Percentiles rank a stretch among this genome's conserved stretches.
Conservation (phyloP, 2,888 invertebrate species). For the Apodemia hepburni region DNA sequence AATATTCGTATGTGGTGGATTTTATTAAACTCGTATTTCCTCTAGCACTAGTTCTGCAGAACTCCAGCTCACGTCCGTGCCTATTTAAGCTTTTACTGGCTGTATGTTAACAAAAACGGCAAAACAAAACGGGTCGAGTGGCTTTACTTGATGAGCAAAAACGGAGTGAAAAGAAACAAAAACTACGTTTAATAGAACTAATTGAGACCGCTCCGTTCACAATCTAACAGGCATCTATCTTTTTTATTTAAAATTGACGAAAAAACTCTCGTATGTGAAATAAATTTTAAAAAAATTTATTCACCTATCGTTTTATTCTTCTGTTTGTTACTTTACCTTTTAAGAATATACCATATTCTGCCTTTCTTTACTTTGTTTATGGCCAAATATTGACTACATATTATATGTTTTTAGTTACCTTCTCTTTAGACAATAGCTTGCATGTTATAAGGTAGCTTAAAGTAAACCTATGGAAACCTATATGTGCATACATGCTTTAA, state of each 20-base stretch:
- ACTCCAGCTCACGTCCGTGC: background rate
- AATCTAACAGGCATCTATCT: constrained; percentile 15
- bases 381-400: too few species aligned
- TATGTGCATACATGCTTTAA: too few species aligned
- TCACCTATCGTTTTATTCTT: too few species aligned
- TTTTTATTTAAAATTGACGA: background rate
- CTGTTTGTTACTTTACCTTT: too few species aligned
- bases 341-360: too few species aligned
- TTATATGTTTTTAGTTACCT: too few species aligned
- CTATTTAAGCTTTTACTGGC: constrained; percentile 5
- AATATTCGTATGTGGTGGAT: background rate
- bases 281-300: too few species aligned
- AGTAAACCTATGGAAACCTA: too few species aligned
- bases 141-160: constrained; percentile 26
- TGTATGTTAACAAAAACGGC: constrained; percentile 23
- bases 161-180: constrained; percentile 22
- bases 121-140: constrained; percentile 24
- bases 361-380: too few species aligned
- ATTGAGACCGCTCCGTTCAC: constrained; percentile 12
- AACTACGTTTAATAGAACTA: constrained; percentile 8
- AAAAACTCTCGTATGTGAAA: too few species aligned
- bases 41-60: background rate
- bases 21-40: constrained; percentile 1
- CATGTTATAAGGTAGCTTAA: too few species aligned
- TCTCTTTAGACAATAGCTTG: too few species aligned